phyloP scores from a whole-genome alignment of 2,888 invertebrate species.

The Melitaea athalia region DNA sequence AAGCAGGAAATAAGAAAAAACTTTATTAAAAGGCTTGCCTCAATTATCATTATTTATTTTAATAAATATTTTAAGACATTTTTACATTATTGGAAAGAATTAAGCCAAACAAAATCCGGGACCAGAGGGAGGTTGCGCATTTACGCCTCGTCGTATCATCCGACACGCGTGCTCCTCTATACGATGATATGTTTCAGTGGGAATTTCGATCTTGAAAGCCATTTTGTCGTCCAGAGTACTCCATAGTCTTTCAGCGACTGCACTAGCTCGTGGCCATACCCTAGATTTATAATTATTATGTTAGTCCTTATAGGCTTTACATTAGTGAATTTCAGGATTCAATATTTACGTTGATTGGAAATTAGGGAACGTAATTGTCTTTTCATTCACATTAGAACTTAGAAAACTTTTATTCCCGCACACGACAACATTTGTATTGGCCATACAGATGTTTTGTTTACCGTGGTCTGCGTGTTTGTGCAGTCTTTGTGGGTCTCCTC shows the following conservation, averaged over 20 bases:
- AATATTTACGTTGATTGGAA: too few species aligned
- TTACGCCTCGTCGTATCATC: conserved; percentile 85
- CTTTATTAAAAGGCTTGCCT: too few species aligned
- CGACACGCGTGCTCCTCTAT: conserved; percentile 81
- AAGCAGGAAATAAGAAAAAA: too few species aligned
- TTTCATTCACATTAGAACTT: too few species aligned
- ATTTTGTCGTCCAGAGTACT: conserved; percentile 52
- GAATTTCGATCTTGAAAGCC: conserved; percentile 47
- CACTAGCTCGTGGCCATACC: conserved; percentile 93
- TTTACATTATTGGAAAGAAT: background rate
- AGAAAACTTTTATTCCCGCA: too few species aligned
- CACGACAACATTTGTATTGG: too few species aligned
- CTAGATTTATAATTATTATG: conserved; percentile 50
- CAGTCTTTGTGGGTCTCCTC: too few species aligned
- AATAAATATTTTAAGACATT: background rate
- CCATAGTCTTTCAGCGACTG: conserved; percentile 94
- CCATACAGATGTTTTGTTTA: too few species aligned
- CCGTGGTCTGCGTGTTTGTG: too few species aligned
- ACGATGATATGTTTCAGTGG: conserved; percentile 52
- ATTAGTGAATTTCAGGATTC: too few species aligned
- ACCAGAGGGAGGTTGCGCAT: conserved; percentile 86
- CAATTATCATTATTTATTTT: too few species aligned
- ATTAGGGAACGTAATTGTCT: too few species aligned
- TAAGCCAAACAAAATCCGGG: conserved; percentile 83
- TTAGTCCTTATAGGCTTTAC: background rate